These are phyloP conservation scores for Lota lota DNA, from an alignment of 2,113 vertebrate species.

Conservation along the genomic window DNA sequence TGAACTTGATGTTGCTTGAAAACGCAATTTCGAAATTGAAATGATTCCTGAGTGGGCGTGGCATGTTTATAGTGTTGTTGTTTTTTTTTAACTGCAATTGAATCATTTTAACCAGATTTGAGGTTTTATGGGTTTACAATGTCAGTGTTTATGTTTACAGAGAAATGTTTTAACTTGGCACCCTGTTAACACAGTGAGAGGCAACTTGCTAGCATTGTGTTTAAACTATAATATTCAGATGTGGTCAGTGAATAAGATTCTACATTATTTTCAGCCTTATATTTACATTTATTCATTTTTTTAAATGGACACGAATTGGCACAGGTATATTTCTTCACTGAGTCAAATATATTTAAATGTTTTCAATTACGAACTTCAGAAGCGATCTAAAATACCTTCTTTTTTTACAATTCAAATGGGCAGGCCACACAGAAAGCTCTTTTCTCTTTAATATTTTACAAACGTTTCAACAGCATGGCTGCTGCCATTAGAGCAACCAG, in stretches of 20 bases:
- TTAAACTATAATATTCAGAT: not conserved
- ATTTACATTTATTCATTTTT: not conserved
- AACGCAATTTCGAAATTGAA: too few species aligned
- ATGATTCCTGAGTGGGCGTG: slow-evolving; percentile 4
- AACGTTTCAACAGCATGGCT: not conserved
- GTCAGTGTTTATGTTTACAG: slow-evolving; percentile 64
- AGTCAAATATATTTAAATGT: too few species aligned
- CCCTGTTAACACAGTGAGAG: slow-evolving; percentile 10
- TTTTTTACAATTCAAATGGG: not conserved
- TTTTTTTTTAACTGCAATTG: slow-evolving; percentile 37
- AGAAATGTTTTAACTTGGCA: slow-evolving; percentile 32
- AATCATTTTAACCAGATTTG: slow-evolving; percentile 28
- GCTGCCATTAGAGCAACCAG: not conserved
- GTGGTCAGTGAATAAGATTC: too few species aligned
- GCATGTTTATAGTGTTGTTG: slow-evolving; percentile 24
- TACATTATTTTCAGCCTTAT: not conserved
- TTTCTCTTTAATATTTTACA: not conserved
- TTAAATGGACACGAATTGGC: not conserved
- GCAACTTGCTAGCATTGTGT: not conserved
- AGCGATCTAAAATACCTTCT: not conserved
- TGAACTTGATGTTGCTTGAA: too few species aligned
- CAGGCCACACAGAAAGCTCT: not conserved
- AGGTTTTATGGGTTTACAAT: slow-evolving; percentile 50
- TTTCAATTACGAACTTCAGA: too few species aligned
- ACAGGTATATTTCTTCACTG: not conserved